Conservation (phyloP, 2,797 vertebrate genomes). For the Myripristis murdjan region DNA sequence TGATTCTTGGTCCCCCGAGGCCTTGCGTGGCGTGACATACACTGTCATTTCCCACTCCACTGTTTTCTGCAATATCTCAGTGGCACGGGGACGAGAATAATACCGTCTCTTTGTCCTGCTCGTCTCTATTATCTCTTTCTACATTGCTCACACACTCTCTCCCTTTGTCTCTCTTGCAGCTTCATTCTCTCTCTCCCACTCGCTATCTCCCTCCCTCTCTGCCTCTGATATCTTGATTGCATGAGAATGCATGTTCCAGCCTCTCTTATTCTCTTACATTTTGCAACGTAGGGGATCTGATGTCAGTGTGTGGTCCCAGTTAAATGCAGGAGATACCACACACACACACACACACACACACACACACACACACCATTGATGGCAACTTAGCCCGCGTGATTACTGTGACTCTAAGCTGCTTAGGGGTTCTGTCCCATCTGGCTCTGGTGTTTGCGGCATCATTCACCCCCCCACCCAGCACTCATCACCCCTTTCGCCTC, state of each 20-base stretch:
- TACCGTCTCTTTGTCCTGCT: slow-evolving; percentile 52
- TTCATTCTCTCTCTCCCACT: slow-evolving; percentile 15
- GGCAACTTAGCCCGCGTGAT: slow-evolving; percentile 86
- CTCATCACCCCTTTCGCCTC: background rate
- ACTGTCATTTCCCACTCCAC: slow-evolving; percentile 43
- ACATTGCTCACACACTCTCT: slow-evolving; percentile 18
- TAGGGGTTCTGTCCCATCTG: slow-evolving; percentile 88
- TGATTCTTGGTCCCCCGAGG: slow-evolving; percentile 54
- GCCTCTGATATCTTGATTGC: slow-evolving; percentile 35
- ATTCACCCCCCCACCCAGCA: slow-evolving; percentile 51
- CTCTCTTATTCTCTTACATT: slow-evolving; percentile 17
- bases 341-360: slow-evolving; percentile 10
- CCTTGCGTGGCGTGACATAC: slow-evolving; percentile 35
- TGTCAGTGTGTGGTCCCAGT: slow-evolving; percentile 25
- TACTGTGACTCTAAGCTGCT: slow-evolving; percentile 89
- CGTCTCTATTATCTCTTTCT: slow-evolving; percentile 36
- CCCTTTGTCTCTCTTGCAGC: background rate
- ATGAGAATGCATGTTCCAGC: slow-evolving; percentile 20
- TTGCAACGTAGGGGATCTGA: slow-evolving; percentile 1
- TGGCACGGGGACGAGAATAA: slow-evolving; percentile 24
- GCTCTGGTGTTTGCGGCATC: slow-evolving; percentile 85
- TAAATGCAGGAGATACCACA: slow-evolving; percentile 45
- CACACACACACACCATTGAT: slow-evolving; percentile 73
- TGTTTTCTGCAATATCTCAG: slow-evolving; percentile 52
- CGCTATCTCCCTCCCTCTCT: slow-evolving; percentile 13